These are phyloP conservation scores for Heterodera schachtii DNA, from an alignment of 1,140 invertebrate genomes.

Conservation along the genomic window DNA sequence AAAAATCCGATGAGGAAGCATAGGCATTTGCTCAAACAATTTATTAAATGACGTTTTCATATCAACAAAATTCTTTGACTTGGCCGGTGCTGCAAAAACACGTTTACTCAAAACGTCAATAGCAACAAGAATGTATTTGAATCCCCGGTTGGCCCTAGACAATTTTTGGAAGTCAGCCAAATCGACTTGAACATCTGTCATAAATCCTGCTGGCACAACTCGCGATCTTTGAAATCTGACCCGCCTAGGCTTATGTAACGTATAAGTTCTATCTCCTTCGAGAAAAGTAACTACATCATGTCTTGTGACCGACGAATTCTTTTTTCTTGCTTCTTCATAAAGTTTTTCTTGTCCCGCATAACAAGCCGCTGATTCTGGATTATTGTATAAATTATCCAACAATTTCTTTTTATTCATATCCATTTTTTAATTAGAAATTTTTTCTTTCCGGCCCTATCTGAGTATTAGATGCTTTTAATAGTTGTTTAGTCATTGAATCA, in stretches of 20 bases:
- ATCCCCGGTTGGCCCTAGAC: neutral
- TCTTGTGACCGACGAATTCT: neutral
- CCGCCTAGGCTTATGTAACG: slow-evolving; percentile 24
- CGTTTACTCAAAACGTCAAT: no score
- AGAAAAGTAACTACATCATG: slow-evolving; percentile 23
- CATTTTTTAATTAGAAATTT: slow-evolving; percentile 18
- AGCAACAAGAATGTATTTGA: no score
- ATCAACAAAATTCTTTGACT: no score
- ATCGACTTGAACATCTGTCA: slow-evolving; percentile 43
- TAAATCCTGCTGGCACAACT: slow-evolving; percentile 30
- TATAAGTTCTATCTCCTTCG: slow-evolving; percentile 29
- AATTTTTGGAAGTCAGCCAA: slow-evolving; percentile 34
- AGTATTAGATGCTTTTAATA: neutral
- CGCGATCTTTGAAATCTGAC: slow-evolving; percentile 14
- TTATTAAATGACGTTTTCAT: no score
- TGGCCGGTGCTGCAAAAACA: no score
- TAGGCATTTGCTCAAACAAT: no score
- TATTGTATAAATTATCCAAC: slow-evolving; percentile 25
- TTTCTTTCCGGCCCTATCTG: neutral
- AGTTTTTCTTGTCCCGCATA: slow-evolving; percentile 22
- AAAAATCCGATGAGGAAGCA: no score
- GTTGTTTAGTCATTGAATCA: neutral
- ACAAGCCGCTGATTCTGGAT: slow-evolving; percentile 12
- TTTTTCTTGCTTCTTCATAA: slow-evolving; percentile 12
- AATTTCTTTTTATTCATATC: slow-evolving; percentile 9